Base-by-base conservation (phyloP, 2,888 invertebrate genomes). In the Tenthredo notha region DNA sequence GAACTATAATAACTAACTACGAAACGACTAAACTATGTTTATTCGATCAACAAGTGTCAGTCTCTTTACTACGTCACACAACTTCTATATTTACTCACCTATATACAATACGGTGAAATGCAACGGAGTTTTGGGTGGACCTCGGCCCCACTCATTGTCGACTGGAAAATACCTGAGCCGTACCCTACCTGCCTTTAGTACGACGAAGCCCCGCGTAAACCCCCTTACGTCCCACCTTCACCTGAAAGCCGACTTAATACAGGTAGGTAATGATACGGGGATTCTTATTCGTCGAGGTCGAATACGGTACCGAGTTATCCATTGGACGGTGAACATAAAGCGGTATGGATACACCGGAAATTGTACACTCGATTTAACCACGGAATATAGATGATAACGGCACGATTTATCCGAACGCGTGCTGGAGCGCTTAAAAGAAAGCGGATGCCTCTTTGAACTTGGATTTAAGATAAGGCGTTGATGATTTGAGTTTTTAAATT, bases 111-210 rank as follows among this genome's bases (percentile, higher is more conserved):
- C 86, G 86, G 86, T 88, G 88, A 87, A 84, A 88, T 83, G 87
- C 83, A 87, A 88, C 77, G 65, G 65, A 77, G 84, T 83, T 85
- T 84, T 85, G 74, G 75, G 77, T 47, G 84, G 88, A 89, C 87
- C 89, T 90, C 89, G 88, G 91, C 90, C 88, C 91, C 92, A 91
- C 92, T 91, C 92, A 92, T 92, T 90, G 91, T 92, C 91, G 90
- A 91, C 90, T 91, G 92, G 88, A 91, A 54, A 91, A 91, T 91
- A 90, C 91, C 90, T 91, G 90, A 89, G 88, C 90, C 89, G 74
- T 74, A 74, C 74, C 74, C 43, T 61, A 25, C 61, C 61, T 29
- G 33, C 18, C 3, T 83, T 29, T n/a, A 47, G 65, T 40, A 40
- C 61, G 25, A 40, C 37, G 80, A 80, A 80, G 80, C 80, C 80